Evolutionary conservation across 2,113 vertebrate species (phyloP).

Genomic region (Notothenia rossii): DNA sequence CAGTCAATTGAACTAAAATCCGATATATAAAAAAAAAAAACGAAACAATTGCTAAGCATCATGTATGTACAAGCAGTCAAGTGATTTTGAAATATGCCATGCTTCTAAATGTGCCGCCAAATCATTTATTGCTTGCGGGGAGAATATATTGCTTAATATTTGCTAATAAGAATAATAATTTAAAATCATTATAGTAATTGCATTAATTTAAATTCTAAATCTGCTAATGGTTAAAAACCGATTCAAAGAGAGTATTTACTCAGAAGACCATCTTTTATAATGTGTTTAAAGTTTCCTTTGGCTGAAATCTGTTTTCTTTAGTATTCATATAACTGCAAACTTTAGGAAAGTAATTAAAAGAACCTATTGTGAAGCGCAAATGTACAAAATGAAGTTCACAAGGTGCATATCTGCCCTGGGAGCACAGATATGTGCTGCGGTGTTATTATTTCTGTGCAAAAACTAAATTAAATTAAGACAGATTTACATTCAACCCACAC

Average conservation of each 20-base stretch:
- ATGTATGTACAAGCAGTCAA: neutral
- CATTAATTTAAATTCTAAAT: constrained; percentile 2
- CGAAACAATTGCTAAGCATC: neutral
- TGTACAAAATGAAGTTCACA: constrained; percentile 5
- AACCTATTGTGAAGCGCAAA: neutral
- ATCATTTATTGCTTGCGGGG: neutral
- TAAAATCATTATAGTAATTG: neutral
- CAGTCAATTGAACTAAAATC: neutral
- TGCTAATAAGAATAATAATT: neutral
- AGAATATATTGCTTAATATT: neutral
- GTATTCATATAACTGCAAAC: neutral
- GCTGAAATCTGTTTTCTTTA: neutral
- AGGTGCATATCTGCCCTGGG: neutral
- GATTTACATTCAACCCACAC: neutral
- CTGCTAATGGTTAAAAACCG: neutral
- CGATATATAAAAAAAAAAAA: neutral
- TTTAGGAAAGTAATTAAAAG: neutral
- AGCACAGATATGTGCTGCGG: neutral
- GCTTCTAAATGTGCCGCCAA: constrained; percentile 9
- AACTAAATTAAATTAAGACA: neutral
- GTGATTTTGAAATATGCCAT: neutral
- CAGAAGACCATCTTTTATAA: neutral
- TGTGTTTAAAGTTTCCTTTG: neutral
- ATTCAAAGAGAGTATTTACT: neutral
- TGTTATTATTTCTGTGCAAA: neutral